phyloP scores from a whole-genome alignment of 2,888 invertebrate genomes.

The Carterocephalus palaemon region DNA sequence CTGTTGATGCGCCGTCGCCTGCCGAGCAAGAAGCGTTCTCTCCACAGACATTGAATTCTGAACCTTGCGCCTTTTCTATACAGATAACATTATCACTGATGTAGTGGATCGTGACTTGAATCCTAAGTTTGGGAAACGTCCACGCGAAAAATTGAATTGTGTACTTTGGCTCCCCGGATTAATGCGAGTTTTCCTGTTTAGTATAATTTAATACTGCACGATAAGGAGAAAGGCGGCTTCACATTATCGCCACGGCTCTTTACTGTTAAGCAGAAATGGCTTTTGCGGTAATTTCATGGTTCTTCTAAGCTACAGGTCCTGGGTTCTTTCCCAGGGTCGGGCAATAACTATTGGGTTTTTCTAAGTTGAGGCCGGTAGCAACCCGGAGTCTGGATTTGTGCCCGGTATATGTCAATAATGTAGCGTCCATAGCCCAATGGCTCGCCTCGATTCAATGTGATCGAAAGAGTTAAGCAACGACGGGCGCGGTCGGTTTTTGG shows the following conservation, averaged over 20 bases:
- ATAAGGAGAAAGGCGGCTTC: not conserved
- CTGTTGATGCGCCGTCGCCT: constrained; percentile 23
- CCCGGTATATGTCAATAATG: no score
- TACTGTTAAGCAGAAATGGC: no score
- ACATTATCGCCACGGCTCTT: not conserved
- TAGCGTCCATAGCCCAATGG: no score
- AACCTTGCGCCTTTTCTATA: constrained; percentile 12
- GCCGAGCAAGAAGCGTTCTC: constrained; percentile 15
- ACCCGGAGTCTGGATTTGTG: no score
- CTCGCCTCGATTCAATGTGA: no score
- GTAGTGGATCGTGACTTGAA: constrained; percentile 21
- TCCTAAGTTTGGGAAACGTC: constrained; percentile 19
- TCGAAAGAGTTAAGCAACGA: no score
- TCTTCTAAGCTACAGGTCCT: no score
- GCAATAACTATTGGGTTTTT: no score
- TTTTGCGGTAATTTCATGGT: no score
- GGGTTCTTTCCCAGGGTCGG: no score
- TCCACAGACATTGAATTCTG: not conserved
- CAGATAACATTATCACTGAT: constrained; percentile 2
- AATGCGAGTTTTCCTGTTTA: constrained; percentile 18
- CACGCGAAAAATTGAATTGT: constrained; percentile 26
- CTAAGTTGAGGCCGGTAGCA: no score
- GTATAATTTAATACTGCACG: constrained; percentile 16
- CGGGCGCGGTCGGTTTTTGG: no score
- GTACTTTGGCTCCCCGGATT: constrained; percentile 19